Evolutionary conservation across 2,113 vertebrate species (phyloP).

Genomic region (Vulpes lagopus): DNA sequence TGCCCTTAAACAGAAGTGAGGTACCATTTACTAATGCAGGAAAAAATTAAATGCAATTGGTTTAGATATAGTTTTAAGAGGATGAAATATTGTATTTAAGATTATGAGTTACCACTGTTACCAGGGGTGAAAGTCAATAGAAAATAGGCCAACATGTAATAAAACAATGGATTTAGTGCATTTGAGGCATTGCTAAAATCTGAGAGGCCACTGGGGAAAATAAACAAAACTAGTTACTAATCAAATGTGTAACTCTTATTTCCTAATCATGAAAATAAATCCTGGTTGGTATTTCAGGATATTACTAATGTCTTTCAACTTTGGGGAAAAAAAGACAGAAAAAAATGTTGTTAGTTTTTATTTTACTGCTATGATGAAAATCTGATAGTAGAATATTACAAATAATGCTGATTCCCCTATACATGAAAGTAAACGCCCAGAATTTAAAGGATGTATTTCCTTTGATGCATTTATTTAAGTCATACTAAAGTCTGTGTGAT

Average conservation of each 20-base stretch:
- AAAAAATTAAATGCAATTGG: constrained; percentile 22
- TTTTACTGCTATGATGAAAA: constrained; percentile 32
- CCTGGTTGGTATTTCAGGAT: background rate
- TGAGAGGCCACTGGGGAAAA: constrained; percentile 29
- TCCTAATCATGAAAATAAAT: constrained; percentile 62
- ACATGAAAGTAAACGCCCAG: constrained; percentile 10
- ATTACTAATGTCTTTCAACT: background rate
- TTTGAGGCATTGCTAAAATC: constrained; percentile 38
- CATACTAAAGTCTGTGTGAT: constrained; percentile 7
- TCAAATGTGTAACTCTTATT: constrained; percentile 48
- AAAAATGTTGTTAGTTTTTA: constrained; percentile 45
- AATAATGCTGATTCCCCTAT: constrained; percentile 48
- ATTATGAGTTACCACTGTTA: background rate
- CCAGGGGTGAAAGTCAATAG: background rate
- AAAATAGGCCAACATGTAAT: background rate
- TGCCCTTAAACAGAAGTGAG: background rate
- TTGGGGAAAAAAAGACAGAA: background rate
- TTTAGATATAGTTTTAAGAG: constrained; percentile 49
- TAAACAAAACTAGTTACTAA: constrained; percentile 53
- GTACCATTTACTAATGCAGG: background rate
- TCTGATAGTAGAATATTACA: constrained; percentile 15
- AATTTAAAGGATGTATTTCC: constrained; percentile 29
- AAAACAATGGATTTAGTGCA: background rate
- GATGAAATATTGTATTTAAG: constrained; percentile 45
- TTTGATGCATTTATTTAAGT: constrained; percentile 14